A percentile compares a stretch with the other conserved stretches of the same genome.
Evolutionary conservation across 1,140 invertebrate genomes (phyloP).

Genomic region (Bombus terrestris): DNA sequence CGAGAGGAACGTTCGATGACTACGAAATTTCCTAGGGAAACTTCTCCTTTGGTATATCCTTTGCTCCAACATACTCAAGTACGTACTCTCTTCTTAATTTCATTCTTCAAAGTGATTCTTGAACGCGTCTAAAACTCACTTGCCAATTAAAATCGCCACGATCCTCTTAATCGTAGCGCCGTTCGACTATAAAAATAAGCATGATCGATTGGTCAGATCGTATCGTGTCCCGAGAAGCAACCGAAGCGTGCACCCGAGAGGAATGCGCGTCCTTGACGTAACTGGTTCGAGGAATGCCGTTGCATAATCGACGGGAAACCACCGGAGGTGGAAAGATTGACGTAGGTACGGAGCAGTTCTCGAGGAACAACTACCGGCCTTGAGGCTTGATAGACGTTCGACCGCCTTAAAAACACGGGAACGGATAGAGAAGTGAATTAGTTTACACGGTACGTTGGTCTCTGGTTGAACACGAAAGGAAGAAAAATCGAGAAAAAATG

Average conservation of each 20-base stretch:
- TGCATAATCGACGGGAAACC: slow-evolving; percentile 56
- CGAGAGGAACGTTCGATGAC: slow-evolving; percentile 20
- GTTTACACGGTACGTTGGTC: not conserved
- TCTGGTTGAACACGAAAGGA: not conserved
- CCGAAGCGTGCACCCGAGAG: not conserved
- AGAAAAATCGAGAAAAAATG: not conserved
- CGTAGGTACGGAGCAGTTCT: not conserved
- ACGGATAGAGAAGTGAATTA: not conserved
- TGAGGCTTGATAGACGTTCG: not conserved
- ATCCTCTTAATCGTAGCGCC: not conserved
- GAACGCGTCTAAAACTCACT: not conserved
- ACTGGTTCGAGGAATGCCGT: slow-evolving; percentile 62
- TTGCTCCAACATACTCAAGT: too few species aligned
- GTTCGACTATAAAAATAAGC: not conserved
- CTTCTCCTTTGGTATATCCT: not conserved
- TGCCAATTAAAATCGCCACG: not conserved
- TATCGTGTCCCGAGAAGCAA: not conserved
- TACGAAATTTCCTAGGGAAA: not conserved
- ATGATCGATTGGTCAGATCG: slow-evolving; percentile 28
- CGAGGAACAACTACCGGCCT: not conserved
- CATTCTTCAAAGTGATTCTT: not conserved
- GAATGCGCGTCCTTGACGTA: slow-evolving; percentile 60
- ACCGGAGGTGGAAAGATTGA: slow-evolving; percentile 37
- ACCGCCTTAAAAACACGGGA: not conserved
- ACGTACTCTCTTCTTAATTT: not conserved